phyloP scores from a whole-genome alignment of 2,797 vertebrate species.

The Darevskia nairensis region DNA sequence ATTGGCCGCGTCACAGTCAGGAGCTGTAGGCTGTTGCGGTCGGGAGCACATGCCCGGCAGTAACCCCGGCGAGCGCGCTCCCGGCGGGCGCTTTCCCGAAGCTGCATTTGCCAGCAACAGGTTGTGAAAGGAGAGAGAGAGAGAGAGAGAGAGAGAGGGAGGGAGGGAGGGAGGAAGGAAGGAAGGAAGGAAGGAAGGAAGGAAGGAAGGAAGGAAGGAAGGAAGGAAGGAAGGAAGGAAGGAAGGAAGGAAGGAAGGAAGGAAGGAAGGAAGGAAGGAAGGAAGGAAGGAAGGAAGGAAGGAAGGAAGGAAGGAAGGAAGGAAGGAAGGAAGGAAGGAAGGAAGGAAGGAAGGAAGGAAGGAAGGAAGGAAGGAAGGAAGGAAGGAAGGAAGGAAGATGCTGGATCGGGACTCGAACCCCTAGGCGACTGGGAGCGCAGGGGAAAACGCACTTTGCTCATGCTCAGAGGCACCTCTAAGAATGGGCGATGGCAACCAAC shows the following conservation, averaged over 20 bases:
- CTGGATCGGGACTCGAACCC: background rate
- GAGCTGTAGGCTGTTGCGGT: slow-evolving; percentile 9
- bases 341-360: too few relatives aligned
- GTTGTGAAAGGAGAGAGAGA: background rate
- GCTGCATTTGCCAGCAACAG: background rate
- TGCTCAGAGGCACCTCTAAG: background rate
- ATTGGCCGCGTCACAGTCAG: slow-evolving; percentile 17
- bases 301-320: too few relatives aligned
- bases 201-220: too few relatives aligned
- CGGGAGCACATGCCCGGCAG: slow-evolving; percentile 15
- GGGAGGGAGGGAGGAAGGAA: too few relatives aligned
- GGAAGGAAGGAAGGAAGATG: background rate
- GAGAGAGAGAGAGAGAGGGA: too few relatives aligned
- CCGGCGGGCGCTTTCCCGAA: background rate
- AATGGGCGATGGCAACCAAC: background rate
- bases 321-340: too few relatives aligned
- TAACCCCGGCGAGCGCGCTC: background rate
- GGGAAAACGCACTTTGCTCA: background rate
- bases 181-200: too few relatives aligned
- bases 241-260: too few relatives aligned
- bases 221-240: background rate
- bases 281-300: too few relatives aligned
- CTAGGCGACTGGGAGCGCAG: background rate
- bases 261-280: too few relatives aligned
- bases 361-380: too few relatives aligned